These are phyloP conservation scores for Balaeniceps rex DNA, from an alignment of 2,113 vertebrate species.

Conservation along the genomic window DNA sequence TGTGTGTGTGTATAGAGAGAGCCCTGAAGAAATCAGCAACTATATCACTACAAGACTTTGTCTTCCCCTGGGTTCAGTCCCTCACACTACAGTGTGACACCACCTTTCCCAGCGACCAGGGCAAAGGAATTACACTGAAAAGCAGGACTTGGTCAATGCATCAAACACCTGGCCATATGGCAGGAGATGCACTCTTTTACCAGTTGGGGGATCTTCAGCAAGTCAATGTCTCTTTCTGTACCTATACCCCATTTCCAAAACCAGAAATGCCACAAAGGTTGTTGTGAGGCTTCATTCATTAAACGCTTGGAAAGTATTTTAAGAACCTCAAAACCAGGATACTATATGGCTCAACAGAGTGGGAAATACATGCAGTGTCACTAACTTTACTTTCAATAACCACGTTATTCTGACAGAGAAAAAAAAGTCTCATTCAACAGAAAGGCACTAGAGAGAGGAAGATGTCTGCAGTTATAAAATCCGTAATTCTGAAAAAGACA, in stretches of 20 bases:
- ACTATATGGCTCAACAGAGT: neutral
- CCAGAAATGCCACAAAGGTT: neutral
- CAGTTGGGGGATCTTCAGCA: neutral
- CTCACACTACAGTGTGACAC: neutral
- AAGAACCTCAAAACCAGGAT: neutral
- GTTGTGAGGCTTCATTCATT: neutral
- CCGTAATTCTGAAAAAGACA: neutral
- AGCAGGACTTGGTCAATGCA: neutral
- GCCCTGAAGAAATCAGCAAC: neutral
- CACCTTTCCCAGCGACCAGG: neutral
- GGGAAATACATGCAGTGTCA: neutral
- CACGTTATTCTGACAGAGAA: neutral
- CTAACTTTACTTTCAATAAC: neutral
- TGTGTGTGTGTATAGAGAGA: rapidly evolving
- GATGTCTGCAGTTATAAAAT: neutral
- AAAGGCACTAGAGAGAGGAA: neutral
- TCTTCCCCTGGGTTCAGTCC: neutral
- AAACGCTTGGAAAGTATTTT: neutral
- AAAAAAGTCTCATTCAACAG: neutral
- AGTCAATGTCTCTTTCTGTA: neutral
- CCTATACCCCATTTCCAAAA: neutral
- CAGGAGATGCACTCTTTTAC: neutral
- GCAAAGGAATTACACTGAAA: neutral
- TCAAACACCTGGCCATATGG: neutral
- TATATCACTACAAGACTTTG: neutral